These are phyloP conservation scores for Mycalesis mineus DNA, from an alignment of 2,888 invertebrate genomes.

Conservation along the genomic window DNA sequence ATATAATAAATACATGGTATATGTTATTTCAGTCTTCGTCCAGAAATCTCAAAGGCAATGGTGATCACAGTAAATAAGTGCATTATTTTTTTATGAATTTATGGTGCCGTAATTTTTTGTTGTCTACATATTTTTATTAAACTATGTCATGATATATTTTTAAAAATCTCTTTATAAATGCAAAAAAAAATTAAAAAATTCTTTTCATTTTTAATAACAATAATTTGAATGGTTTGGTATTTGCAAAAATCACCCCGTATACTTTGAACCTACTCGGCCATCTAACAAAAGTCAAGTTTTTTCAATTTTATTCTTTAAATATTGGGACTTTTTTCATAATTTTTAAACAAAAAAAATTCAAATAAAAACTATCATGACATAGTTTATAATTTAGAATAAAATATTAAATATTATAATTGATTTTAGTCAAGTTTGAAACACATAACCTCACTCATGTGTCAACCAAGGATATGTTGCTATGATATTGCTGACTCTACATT, in stretches of 20 bases:
- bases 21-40: constrained; percentile 69
- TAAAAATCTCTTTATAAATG: background rate
- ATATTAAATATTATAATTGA: background rate
- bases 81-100: constrained; percentile 14
- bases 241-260: too few relatives aligned
- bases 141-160: constrained; percentile 2
- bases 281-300: too few relatives aligned
- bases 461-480: constrained; percentile 19
- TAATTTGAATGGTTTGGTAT: too few relatives aligned
- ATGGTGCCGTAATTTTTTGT: constrained; percentile 19
- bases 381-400: background rate
- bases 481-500: constrained; percentile 14
- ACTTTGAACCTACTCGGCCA: too few relatives aligned
- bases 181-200: too few relatives aligned
- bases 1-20: constrained; percentile 38
- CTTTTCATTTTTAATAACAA: too few relatives aligned
- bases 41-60: constrained; percentile 74
- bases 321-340: too few relatives aligned
- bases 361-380: background rate
- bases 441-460: constrained; percentile 8
- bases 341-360: too few relatives aligned
- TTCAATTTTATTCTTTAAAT: too few relatives aligned
- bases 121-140: background rate
- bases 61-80: constrained; percentile 62
- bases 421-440: constrained; percentile 1